Conservation (phyloP, 2,888 invertebrate species). For the Nipponacmea schrenckii region DNA sequence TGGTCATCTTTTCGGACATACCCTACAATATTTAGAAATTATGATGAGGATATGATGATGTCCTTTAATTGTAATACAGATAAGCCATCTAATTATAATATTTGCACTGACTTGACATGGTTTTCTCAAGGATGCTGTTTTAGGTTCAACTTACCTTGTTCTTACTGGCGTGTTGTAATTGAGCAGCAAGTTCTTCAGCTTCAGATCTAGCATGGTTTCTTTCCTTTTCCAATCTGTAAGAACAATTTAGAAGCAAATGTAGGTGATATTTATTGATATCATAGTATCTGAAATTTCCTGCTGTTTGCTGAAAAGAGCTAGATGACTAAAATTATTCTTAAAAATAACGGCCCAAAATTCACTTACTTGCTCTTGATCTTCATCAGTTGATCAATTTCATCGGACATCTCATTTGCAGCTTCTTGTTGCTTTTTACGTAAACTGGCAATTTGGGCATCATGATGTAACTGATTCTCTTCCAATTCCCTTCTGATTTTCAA, state of each 20-base stretch:
- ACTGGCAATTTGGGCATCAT: slow-evolving; percentile 94
- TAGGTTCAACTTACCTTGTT: slow-evolving; percentile 83
- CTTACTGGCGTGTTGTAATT: slow-evolving; percentile 96
- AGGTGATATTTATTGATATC: too few relatives aligned
- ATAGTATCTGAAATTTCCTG: too few relatives aligned
- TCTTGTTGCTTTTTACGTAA: slow-evolving; percentile 99
- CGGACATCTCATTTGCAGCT: slow-evolving; percentile 98
- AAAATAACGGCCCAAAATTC: too few relatives aligned
- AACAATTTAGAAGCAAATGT: background rate
- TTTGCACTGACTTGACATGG: background rate
- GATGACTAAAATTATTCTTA: too few relatives aligned
- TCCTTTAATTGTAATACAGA: too few relatives aligned
- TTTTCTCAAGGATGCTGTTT: background rate
- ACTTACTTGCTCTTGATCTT: slow-evolving; percentile 95
- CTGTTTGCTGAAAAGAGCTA: too few relatives aligned
- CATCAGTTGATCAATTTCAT: slow-evolving; percentile 99
- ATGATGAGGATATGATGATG: too few relatives aligned
- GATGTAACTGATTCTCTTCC: slow-evolving; percentile 98
- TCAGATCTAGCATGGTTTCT: slow-evolving; percentile 97
- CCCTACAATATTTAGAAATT: slow-evolving; percentile 74
- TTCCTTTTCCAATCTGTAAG: slow-evolving; percentile 91
- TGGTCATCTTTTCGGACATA: slow-evolving; percentile 97
- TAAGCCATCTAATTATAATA: too few relatives aligned
- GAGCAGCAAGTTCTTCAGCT: slow-evolving; percentile 96
- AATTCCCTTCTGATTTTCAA: slow-evolving; percentile 96